These are phyloP conservation scores for Ochlodes sylvanus DNA, from an alignment of 2,888 invertebrate genomes.

Conservation along the genomic window DNA sequence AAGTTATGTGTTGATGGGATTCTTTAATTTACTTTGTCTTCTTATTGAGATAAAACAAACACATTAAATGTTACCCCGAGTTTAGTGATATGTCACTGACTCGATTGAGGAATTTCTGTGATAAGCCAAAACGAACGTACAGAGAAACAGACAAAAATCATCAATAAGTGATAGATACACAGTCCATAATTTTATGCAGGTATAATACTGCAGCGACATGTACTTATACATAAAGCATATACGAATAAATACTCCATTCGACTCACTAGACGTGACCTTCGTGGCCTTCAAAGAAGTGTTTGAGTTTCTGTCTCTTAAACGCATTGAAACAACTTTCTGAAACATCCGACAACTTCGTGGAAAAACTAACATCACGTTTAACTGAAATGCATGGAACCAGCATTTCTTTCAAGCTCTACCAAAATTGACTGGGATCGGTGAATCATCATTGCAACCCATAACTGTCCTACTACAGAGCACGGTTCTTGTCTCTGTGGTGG, in stretches of 20 bases:
- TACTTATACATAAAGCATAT: constrained; percentile 3
- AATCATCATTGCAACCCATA: not conserved
- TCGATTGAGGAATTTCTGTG: too few species aligned
- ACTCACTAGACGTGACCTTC: constrained; percentile 30
- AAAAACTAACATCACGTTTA: constrained; percentile 3
- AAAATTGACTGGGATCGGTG: not conserved
- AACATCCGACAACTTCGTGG: not conserved
- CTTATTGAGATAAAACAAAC: too few species aligned
- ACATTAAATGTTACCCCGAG: too few species aligned
- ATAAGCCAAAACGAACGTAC: too few species aligned
- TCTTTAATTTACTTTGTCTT: too few species aligned
- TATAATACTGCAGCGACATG: not conserved
- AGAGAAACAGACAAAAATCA: too few species aligned
- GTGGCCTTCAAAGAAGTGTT: constrained; percentile 15
- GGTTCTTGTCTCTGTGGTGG: too few species aligned
- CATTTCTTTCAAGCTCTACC: constrained; percentile 1
- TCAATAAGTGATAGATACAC: too few species aligned
- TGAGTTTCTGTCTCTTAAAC: constrained; percentile 21
- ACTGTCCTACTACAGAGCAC: too few species aligned
- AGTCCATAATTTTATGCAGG: too few species aligned
- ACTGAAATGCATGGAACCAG: constrained; percentile 8
- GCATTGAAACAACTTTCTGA: constrained; percentile 9
- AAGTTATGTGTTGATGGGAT: too few species aligned
- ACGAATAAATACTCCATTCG: constrained; percentile 21
- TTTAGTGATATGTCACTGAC: too few species aligned